These are phyloP conservation scores for Lysiphlebus fabarum DNA, from an alignment of 1,140 invertebrate genomes.

Conservation along the genomic window DNA sequence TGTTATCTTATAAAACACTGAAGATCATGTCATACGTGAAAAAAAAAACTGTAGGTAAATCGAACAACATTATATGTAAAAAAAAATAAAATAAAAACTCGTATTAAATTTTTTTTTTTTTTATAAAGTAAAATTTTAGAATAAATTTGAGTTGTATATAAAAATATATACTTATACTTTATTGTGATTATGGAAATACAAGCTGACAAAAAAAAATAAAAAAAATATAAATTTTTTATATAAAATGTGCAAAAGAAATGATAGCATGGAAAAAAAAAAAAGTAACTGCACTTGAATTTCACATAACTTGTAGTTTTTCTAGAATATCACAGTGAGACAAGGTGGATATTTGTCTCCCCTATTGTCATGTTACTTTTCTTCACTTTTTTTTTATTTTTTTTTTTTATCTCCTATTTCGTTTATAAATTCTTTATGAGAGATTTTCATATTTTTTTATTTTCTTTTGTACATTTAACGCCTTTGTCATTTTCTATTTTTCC, in stretches of 20 bases:
- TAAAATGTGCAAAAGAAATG: background rate
- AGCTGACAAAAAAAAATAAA: slow-evolving; percentile 10
- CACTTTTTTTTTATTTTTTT: background rate
- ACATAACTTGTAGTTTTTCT: slow-evolving; percentile 15
- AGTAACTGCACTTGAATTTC: slow-evolving; percentile 12
- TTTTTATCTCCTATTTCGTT: background rate
- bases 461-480: background rate
- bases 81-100: background rate
- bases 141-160: no score
- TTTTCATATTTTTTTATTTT: background rate
- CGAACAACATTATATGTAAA: background rate
- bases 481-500: background rate
- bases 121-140: no score
- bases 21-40: slow-evolving; percentile 1
- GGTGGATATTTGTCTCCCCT: slow-evolving; percentile 9
- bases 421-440: background rate
- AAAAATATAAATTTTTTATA: background rate
- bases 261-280: slow-evolving; percentile 9
- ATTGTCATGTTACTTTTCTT: slow-evolving; percentile 19
- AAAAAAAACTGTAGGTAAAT: background rate
- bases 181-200: no score
- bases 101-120: slow-evolving; percentile 8
- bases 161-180: no score
- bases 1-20: slow-evolving; percentile 5
- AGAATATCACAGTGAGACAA: slow-evolving; percentile 11